phyloP scores from a whole-genome alignment of 2,113 vertebrate species.

The Trogon surrucura region DNA sequence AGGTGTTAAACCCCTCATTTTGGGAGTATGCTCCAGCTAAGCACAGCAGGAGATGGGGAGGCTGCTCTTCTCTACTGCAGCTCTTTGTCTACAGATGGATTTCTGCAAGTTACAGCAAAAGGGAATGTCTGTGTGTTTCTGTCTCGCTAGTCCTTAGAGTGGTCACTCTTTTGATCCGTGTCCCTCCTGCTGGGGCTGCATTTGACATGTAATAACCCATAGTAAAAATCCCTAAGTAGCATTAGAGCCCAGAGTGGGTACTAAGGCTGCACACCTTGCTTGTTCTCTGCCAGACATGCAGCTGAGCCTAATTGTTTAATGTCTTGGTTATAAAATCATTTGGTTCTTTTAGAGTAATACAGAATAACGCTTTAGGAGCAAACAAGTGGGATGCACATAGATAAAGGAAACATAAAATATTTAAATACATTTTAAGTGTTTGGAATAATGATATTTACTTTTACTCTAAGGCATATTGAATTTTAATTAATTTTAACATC shows the following conservation, averaged over 20 bases:
- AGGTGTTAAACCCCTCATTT: background rate
- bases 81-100: background rate
- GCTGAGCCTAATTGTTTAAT: background rate
- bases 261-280: background rate
- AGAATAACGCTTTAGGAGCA: background rate
- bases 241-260: background rate
- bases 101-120: background rate
- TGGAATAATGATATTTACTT: background rate
- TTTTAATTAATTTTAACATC: background rate
- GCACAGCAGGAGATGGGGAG: background rate
- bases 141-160: background rate
- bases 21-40: background rate
- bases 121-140: accelerated
- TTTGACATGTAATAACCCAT: background rate
- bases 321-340: background rate
- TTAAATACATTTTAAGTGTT: background rate
- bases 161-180: background rate
- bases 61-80: background rate
- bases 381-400: background rate
- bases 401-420: background rate
- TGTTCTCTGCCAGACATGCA: background rate
- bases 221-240: background rate
- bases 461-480: background rate
- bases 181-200: background rate
- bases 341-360: background rate